Conservation (phyloP, 2,888 invertebrate genomes). For the Drosophila putrida region DNA sequence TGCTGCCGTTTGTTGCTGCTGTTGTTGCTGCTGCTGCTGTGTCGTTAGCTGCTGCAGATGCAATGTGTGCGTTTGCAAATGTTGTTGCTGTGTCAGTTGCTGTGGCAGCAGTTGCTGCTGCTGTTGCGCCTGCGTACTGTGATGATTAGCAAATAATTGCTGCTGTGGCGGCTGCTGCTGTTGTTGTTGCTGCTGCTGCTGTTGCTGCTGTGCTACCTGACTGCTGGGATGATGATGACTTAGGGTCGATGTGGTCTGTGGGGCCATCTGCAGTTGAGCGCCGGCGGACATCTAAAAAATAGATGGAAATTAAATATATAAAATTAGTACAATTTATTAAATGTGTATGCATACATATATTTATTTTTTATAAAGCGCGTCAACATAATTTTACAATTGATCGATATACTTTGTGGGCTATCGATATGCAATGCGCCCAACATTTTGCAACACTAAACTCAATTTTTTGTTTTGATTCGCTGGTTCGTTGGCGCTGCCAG, state of each 20-base stretch:
- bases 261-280: slow-evolving; percentile 99
- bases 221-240: slow-evolving; percentile 84
- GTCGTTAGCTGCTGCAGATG: slow-evolving; percentile 66
- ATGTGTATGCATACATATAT: not conserved
- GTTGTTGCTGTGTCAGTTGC: slow-evolving; percentile 60
- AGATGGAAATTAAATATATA: slow-evolving; percentile 16
- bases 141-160: slow-evolving; percentile 71
- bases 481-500: slow-evolving; percentile 60
- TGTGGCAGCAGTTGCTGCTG: slow-evolving; percentile 61
- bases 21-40: slow-evolving; percentile 62
- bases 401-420: slow-evolving; percentile 22
- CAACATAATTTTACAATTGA: slow-evolving; percentile 10
- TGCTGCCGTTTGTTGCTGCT: slow-evolving; percentile 42
- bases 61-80: slow-evolving; percentile 66
- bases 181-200: slow-evolving; percentile 73
- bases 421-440: slow-evolving; percentile 33
- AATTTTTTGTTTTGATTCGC: slow-evolving; percentile 71
- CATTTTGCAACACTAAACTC: slow-evolving; percentile 48
- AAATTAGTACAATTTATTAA: not conserved
- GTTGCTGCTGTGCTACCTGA: slow-evolving; percentile 81
- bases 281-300: slow-evolving; percentile 95
- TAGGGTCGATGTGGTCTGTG: slow-evolving; percentile 91
- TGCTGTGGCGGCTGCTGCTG: slow-evolving; percentile 65
- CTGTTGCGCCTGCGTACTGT: slow-evolving; percentile 68
- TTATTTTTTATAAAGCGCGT: not conserved